Base-by-base conservation (phyloP, 2,113 vertebrate genomes). In the Ailuropoda melanoleuca region DNA sequence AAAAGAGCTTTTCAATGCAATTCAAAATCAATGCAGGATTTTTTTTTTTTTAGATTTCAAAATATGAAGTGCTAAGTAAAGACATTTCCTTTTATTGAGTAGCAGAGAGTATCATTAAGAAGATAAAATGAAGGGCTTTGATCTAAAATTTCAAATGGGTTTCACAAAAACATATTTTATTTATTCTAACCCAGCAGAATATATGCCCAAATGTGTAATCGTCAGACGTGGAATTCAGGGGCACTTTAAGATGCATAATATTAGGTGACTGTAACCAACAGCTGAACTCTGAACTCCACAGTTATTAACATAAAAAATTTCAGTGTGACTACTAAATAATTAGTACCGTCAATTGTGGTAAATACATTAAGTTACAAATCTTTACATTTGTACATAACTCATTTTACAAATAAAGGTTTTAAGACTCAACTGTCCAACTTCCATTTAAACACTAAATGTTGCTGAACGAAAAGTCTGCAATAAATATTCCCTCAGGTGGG, bases 361-460 rank as follows among this genome's bases (percentile, higher is more conserved):
- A 98, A 98, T 97, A 98, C 96, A 97, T 98, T 99, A 99, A 99
- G 98, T 98, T 98, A 99, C 97, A 98, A 95, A 85, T 97, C 97
- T 98, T 98, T 98, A 98, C 93, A 97, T 98, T 97, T 98, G 96
- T 98, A 98, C 98, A 98, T 11, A 80, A 93, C 77, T 98, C 94
- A 98, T 98, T 98, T 98, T 98, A 99, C 98, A 99, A 98, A 97
- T 78, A 98, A 82, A 97, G 97, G 97, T 64, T 97, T 98, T 60
- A 87, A 43, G 23, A 97, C 84, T 50, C 37, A 93, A 93, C 93
- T 97, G 56, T 94, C 81, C 94, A 96, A 80, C 92, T 96, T 95
- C 77, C 87, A 95, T 92, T 96, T 97, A 96, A 94, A 97, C 87
- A 56, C 64, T 74, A 93, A 64, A 94, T 2, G 46, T 83, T 88